A percentile compares a stretch with the other conserved stretches of the same genome.
phyloP scores from a whole-genome alignment of 1,140 invertebrate genomes.

The Drosophila setifemur region DNA sequence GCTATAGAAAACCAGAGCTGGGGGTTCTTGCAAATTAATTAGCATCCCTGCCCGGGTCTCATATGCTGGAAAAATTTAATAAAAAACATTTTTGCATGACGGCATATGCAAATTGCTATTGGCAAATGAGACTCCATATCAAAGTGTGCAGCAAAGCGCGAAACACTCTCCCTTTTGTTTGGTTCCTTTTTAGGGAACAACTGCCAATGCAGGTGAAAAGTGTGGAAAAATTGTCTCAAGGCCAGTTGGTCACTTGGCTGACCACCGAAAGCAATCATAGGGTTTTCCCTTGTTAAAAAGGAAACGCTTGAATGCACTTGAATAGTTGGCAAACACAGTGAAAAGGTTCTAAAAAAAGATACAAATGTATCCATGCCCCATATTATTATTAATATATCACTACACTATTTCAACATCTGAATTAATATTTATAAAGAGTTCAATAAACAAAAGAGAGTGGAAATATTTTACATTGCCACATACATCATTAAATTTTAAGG shows the following conservation, averaged over 20 bases:
- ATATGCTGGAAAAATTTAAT: slow-evolving; percentile 57
- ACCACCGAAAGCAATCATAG: slow-evolving; percentile 13
- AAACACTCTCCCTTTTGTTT: background rate
- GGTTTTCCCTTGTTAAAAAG: slow-evolving; percentile 57
- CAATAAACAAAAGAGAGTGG: no score
- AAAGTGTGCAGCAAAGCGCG: slow-evolving; percentile 63
- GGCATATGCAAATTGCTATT: slow-evolving; percentile 72
- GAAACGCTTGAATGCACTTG: slow-evolving; percentile 66
- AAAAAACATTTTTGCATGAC: slow-evolving; percentile 73
- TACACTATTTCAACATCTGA: no score
- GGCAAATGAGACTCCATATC: slow-evolving; percentile 41
- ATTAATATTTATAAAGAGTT: no score
- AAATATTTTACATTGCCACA: no score
- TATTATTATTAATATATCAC: no score
- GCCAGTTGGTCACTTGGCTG: slow-evolving; percentile 64
- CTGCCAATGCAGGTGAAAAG: slow-evolving; percentile 31
- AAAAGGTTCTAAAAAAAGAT: background rate
- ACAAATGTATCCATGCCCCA: no score
- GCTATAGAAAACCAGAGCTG: background rate
- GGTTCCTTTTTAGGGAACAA: background rate
- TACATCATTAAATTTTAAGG: no score
- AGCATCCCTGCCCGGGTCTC: slow-evolving; percentile 18
- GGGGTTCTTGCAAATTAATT: slow-evolving; percentile 57
- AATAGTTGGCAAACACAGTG: slow-evolving; percentile 6
- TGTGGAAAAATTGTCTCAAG: slow-evolving; percentile 42